Conservation (phyloP, 2,888 invertebrate genomes). For the Serripes groenlandicus region DNA sequence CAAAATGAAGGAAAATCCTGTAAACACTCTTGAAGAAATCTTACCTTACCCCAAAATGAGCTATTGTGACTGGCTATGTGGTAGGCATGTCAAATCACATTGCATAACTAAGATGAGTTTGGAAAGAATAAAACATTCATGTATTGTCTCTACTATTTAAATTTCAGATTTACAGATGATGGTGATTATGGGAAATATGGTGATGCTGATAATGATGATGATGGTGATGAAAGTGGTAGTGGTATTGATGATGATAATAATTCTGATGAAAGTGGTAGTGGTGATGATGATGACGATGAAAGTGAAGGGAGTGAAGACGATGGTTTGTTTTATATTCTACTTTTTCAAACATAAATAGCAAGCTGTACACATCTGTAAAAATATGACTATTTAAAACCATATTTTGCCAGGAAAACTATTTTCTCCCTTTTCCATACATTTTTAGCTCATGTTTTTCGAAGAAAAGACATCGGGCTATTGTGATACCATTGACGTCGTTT, state of each 20-base stretch:
- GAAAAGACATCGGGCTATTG: too few relatives aligned
- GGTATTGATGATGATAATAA: conserved; percentile 39
- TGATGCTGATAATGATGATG: conserved; percentile 54
- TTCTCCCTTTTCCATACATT: neutral
- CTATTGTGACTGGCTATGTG: too few relatives aligned
- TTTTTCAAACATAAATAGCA: neutral
- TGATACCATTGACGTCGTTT: too few relatives aligned
- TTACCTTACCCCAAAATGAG: too few relatives aligned
- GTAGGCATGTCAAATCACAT: too few relatives aligned
- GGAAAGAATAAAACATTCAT: neutral
- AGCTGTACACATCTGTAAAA: neutral
- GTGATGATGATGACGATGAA: neutral
- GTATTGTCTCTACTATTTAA: neutral
- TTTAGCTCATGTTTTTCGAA: too few relatives aligned
- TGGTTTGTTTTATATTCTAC: neutral
- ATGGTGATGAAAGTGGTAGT: conserved; percentile 43
- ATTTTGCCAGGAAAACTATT: neutral
- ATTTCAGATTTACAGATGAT: conserved; percentile 73
- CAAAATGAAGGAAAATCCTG: too few relatives aligned
- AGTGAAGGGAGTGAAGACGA: neutral
- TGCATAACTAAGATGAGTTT: too few relatives aligned
- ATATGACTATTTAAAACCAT: neutral
- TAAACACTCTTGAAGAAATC: too few relatives aligned
- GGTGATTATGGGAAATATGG: conserved; percentile 74
- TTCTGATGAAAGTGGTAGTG: conserved; percentile 2